Evolutionary conservation across 2,113 vertebrate species (phyloP).

Genomic region (Kryptolebias marmoratus): DNA sequence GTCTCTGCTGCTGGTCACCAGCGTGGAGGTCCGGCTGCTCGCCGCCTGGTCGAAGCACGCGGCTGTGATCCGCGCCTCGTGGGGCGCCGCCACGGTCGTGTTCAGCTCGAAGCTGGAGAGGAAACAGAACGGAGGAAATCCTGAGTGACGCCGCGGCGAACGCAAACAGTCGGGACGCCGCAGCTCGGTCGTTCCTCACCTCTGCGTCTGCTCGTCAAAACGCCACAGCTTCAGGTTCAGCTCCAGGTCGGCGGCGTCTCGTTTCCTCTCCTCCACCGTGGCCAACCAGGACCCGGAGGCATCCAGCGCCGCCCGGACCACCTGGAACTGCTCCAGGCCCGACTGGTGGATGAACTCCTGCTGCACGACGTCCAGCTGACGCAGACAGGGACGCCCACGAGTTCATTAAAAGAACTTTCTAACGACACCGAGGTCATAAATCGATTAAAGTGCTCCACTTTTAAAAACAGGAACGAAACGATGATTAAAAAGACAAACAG

Average conservation of each 20-base stretch:
- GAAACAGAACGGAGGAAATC: too few relatives aligned
- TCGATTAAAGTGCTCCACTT: too few relatives aligned
- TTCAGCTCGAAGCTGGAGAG: slow-evolving; percentile 88
- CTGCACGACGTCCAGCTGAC: slow-evolving; percentile 94
- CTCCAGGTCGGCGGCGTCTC: slow-evolving; percentile 80
- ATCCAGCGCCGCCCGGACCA: slow-evolving; percentile 86
- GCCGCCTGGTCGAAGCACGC: slow-evolving; percentile 84
- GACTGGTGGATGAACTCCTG: slow-evolving; percentile 89
- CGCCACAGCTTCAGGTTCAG: slow-evolving; percentile 90
- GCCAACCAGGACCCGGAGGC: slow-evolving; percentile 86
- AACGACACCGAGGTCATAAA: too few relatives aligned
- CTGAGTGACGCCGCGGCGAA: too few relatives aligned
- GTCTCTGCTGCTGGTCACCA: slow-evolving; percentile 89
- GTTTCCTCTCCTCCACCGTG: slow-evolving; percentile 89
- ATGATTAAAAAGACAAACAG: too few relatives aligned
- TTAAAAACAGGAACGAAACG: too few relatives aligned
- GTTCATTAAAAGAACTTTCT: background rate
- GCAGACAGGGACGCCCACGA: too few relatives aligned
- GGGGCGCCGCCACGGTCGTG: slow-evolving; percentile 88
- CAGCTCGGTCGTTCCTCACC: slow-evolving; percentile 73
- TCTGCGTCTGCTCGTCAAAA: slow-evolving; percentile 85
- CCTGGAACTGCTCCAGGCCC: slow-evolving; percentile 86
- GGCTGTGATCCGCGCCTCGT: slow-evolving; percentile 86
- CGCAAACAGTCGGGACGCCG: too few relatives aligned
- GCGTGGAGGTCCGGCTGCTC: slow-evolving; percentile 71